phyloP scores from a whole-genome alignment of 2,113 vertebrate species.

The Xyrauchen texanus region DNA sequence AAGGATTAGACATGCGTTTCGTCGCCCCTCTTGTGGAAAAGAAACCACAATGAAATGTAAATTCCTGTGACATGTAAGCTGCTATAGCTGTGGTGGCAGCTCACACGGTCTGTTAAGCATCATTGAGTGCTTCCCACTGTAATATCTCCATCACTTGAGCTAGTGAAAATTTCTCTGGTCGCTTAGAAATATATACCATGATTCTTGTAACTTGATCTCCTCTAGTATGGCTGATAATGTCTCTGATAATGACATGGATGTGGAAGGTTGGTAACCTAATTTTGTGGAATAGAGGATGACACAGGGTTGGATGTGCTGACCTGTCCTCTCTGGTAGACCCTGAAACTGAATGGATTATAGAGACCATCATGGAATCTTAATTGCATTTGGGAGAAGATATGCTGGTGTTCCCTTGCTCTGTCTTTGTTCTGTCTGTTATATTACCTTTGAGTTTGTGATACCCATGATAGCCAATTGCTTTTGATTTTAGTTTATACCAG shows the following conservation, averaged over 20 bases:
- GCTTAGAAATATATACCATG: too few relatives aligned
- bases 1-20: constrained; percentile 44
- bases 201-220: too few relatives aligned
- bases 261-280: constrained; percentile 42
- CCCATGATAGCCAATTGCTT: too few relatives aligned
- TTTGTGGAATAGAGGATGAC: constrained; percentile 35
- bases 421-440: constrained; percentile 47
- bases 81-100: constrained; percentile 20
- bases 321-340: constrained; percentile 48
- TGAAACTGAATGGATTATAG: constrained; percentile 59
- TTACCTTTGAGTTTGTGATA: constrained; percentile 4
- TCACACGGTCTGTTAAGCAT: constrained; percentile 15
- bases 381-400: constrained; percentile 55
- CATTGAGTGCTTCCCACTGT: constrained; percentile 15
- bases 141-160: neutral
- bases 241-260: constrained; percentile 17
- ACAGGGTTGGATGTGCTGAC: constrained; percentile 49
- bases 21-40: constrained; percentile 25
- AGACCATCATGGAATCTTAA: constrained; percentile 57
- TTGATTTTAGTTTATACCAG: too few relatives aligned
- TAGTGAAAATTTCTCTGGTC: neutral
- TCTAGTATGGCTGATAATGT: neutral
- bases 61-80: constrained; percentile 44
- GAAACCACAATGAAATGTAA: constrained; percentile 38
- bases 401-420: constrained; percentile 31